Evolutionary conservation across 1,140 invertebrate species (phyloP), one percentile per base, ranked within the genome.

Genomic region (Subanguina moxae): DNA sequence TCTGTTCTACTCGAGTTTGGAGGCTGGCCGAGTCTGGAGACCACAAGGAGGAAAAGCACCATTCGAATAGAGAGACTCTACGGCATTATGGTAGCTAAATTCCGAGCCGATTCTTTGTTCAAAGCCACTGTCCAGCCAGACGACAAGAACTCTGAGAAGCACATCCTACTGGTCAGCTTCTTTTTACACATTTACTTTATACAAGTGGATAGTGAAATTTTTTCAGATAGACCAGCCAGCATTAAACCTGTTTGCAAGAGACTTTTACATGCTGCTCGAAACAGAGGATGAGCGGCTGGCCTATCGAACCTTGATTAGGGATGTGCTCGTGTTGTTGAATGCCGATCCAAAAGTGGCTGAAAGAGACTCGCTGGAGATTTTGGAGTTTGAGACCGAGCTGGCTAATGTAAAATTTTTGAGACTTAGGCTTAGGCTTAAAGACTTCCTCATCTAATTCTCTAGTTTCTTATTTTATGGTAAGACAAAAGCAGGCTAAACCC

Each of bases 351-450:
- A 84, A 25, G 84, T 86, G 32, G 89, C 90, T 0, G 84, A 85
- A 48, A 77, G 80, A 19, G 87, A 89, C 65, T 90, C 90, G 5
- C 85, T 88, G 5, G 87, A 91, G 68, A 84, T 94, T 1, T 87
- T 94, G 25, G 82, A 87, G 23, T 93, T 94, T 78, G 92, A 95
- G 86, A 90, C 87, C 3, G 85, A 88, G 69, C 80, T 91, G 32
- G 89, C 90, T 1, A 87, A 88, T 80, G 89, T 90, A 83, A 83
- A 83, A n/a, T n/a, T n/a, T n/a, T n/a, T n/a, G n/a, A n/a, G n/a
- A n/a, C 70, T 77, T 42, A 30, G 66, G 19, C 46, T 57, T n/a
- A n/a, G n/a, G n/a, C n/a, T n/a, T n/a, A n/a, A 13, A 25, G 19
- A 23, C 25, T 19, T 17, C 58, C 1, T n/a, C n/a, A n/a, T n/a